Conservation (phyloP, 2,113 vertebrate genomes). For the Melospiza georgiana region DNA sequence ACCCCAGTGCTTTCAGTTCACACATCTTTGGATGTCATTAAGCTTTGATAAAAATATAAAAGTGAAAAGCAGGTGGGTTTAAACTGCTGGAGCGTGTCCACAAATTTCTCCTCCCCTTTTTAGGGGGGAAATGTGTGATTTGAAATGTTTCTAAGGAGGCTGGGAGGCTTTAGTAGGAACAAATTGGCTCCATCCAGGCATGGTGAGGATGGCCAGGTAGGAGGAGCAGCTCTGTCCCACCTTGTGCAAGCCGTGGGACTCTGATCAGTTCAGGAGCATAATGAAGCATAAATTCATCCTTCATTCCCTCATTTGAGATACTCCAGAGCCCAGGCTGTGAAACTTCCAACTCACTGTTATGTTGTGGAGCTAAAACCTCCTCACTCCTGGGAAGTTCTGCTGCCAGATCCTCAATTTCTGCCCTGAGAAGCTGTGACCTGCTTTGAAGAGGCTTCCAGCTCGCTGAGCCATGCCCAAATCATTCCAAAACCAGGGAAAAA, state of each 20-base stretch:
- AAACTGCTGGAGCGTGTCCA: not conserved
- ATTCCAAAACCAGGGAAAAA: not conserved
- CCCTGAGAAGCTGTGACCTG: fast-evolving
- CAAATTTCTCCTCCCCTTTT: not conserved
- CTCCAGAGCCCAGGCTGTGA: not conserved
- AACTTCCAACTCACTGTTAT: fast-evolving
- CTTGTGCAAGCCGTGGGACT: fast-evolving
- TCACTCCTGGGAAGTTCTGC: not conserved
- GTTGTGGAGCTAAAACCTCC: not conserved
- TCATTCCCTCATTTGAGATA: not conserved
- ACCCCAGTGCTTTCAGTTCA: not conserved
- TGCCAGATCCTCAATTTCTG: not conserved
- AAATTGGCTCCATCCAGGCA: not conserved
- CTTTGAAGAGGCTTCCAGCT: not conserved
- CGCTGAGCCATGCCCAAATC: fast-evolving
- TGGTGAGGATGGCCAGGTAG: not conserved
- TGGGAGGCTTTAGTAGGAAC: not conserved
- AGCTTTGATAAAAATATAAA: not conserved
- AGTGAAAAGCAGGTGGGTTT: not conserved
- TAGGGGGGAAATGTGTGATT: fast-evolving
- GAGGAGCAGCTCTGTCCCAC: not conserved
- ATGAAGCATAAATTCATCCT: not conserved
- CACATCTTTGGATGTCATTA: not conserved
- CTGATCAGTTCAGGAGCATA: not conserved
- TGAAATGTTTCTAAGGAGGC: not conserved